phyloP scores from a whole-genome alignment of 2,113 vertebrate genomes.

The Eleginops maclovinus region DNA sequence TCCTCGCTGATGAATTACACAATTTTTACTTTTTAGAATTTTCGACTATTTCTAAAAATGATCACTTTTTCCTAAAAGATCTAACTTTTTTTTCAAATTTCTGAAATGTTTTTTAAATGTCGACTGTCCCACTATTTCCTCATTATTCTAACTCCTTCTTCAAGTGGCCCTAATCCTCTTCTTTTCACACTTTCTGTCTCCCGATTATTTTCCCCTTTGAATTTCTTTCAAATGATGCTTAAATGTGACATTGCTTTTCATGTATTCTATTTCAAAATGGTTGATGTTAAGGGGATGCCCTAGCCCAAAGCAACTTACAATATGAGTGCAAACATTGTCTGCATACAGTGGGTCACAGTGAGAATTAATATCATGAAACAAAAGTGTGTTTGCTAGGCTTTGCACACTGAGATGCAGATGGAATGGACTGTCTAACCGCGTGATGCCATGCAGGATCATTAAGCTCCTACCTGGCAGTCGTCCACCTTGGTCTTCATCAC shows the following conservation, averaged over 20 bases:
- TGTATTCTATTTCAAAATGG: constrained; percentile 14
- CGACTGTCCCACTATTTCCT: too few relatives aligned
- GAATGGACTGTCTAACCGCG: not conserved
- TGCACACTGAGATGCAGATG: constrained; percentile 12
- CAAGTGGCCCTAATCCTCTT: too few relatives aligned
- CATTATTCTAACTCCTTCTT: too few relatives aligned
- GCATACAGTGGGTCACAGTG: constrained; percentile 30
- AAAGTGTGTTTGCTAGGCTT: too few relatives aligned
- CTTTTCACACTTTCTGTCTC: too few relatives aligned
- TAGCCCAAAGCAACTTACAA: not conserved
- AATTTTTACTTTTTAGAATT: too few relatives aligned
- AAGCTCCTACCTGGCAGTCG: constrained; percentile 94
- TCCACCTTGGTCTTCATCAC: constrained; percentile 99
- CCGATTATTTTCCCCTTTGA: constrained; percentile 10
- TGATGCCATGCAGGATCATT: not conserved
- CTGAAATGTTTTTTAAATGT: too few relatives aligned
- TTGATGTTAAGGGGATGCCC: not conserved
- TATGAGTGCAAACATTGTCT: constrained; percentile 11
- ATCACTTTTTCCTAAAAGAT: too few relatives aligned
- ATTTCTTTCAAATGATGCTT: constrained; percentile 27
- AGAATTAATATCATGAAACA: constrained; percentile 2
- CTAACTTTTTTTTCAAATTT: too few relatives aligned
- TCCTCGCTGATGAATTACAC: constrained; percentile 7
- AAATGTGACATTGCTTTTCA: constrained; percentile 20
- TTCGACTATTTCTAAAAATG: too few relatives aligned